A percentile compares a stretch with the other conserved stretches of the same genome.
Conservation (phyloP, 1,140 invertebrate genomes). For the Drosophila teissieri region DNA sequence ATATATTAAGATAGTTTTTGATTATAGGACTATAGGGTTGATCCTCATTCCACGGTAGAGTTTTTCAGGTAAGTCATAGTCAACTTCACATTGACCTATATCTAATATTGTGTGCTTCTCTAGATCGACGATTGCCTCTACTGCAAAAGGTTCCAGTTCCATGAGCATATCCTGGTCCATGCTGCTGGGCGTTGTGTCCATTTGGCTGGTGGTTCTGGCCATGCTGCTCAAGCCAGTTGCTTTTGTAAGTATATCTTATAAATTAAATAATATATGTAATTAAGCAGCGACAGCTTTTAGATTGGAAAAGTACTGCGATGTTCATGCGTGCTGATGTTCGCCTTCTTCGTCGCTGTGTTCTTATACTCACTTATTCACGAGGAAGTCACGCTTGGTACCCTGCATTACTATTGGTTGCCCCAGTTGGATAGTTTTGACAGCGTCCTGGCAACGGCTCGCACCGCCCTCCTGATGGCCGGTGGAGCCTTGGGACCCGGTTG, state of each 20-base stretch:
- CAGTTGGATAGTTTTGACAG: constrained; percentile 26
- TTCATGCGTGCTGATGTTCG: constrained; percentile 66
- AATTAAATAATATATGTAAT: neutral
- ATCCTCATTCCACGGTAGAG: constrained; percentile 73
- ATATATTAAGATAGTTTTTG: neutral
- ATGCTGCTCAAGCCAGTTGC: constrained; percentile 61
- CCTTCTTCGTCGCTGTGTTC: constrained; percentile 67
- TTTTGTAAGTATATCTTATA: constrained; percentile 47
- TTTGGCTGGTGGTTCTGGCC: constrained; percentile 60
- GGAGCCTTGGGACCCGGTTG: constrained; percentile 73
- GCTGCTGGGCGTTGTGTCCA: constrained; percentile 50
- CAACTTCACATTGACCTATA: neutral
- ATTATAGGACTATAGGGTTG: constrained; percentile 14
- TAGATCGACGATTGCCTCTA: constrained; percentile 65
- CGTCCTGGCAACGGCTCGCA: constrained; percentile 28
- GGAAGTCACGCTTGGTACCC: constrained; percentile 29
- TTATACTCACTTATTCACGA: constrained; percentile 56
- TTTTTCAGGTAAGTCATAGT: constrained; percentile 64
- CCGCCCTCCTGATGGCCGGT: constrained; percentile 67
- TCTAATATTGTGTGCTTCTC: neutral
- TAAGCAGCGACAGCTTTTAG: constrained; percentile 10
- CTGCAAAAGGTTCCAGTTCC: constrained; percentile 19
- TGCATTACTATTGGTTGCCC: constrained; percentile 58
- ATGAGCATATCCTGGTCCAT: constrained; percentile 66
- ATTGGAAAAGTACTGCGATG: constrained; percentile 76